Conservation (phyloP, 2,888 invertebrate species). For the Melanargia galathea region DNA sequence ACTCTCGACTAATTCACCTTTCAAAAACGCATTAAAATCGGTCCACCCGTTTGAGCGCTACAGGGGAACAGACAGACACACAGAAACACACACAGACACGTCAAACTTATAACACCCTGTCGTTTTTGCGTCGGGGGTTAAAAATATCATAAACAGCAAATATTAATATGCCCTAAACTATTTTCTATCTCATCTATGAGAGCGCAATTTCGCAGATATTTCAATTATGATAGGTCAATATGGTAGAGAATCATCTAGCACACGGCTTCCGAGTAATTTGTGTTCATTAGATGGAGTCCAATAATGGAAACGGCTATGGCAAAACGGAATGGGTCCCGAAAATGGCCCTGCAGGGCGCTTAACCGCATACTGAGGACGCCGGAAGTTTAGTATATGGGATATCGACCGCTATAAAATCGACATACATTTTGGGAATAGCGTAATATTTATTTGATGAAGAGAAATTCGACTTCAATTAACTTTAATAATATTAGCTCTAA, state of each 20-base stretch:
- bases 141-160: neutral
- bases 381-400: constrained; percentile 35
- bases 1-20: no score
- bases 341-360: constrained; percentile 60
- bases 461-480: constrained; percentile 6
- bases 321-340: constrained; percentile 56
- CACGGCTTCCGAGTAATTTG: constrained; percentile 61
- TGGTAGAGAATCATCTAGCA: constrained; percentile 49
- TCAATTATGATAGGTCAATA: constrained; percentile 38
- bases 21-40: no score
- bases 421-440: constrained; percentile 26
- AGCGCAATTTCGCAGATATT: constrained; percentile 37
- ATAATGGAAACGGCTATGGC: constrained; percentile 68
- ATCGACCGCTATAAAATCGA: constrained; percentile 34
- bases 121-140: no score
- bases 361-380: constrained; percentile 52
- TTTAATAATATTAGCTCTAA: neutral
- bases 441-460: constrained; percentile 6
- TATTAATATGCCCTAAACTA: neutral
- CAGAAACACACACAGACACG: no score
- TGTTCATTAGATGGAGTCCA: constrained; percentile 73
- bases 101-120: neutral
- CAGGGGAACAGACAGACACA: no score
- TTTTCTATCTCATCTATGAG: constrained; percentile 21
- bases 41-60: no score